Conservation (phyloP, 2,888 invertebrate species). For the Meta bourneti region DNA sequence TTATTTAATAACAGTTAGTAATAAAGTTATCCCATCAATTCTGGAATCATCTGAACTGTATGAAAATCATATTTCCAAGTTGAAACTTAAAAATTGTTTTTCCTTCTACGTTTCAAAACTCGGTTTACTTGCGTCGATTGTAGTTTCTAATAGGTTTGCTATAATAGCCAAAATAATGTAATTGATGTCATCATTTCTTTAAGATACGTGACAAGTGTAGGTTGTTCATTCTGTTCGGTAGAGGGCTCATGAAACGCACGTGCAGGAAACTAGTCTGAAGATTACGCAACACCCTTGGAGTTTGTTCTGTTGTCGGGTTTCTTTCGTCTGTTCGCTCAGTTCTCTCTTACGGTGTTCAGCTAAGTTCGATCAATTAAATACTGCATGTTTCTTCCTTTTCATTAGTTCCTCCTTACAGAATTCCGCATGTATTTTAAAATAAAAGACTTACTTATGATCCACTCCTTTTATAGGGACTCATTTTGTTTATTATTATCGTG, state of each 20-base stretch:
- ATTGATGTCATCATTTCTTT: not conserved
- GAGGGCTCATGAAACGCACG: conserved; percentile 31
- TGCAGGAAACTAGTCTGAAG: conserved; percentile 20
- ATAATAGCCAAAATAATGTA: not conserved
- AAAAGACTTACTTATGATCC: conserved; percentile 74
- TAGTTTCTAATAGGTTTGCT: not conserved
- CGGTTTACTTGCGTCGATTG: too few species aligned
- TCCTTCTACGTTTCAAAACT: too few species aligned
- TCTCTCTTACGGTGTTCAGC: not conserved
- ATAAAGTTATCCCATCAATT: too few species aligned
- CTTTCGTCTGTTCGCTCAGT: not conserved
- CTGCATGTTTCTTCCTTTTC: conserved; percentile 29
- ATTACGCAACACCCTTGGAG: conserved; percentile 49
- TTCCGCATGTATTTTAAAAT: conserved; percentile 75
- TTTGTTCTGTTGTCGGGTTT: conserved; percentile 23
- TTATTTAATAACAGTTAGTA: too few species aligned
- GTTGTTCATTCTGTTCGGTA: conserved; percentile 23
- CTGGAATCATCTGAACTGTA: too few species aligned
- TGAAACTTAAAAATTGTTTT: too few species aligned
- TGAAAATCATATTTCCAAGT: too few species aligned
- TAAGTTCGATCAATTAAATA: not conserved
- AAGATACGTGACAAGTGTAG: not conserved
- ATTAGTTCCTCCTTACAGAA: conserved; percentile 37
- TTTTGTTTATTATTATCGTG: conserved; percentile 71
- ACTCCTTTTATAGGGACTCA: conserved; percentile 72